Evolutionary conservation across 2,888 invertebrate species (phyloP).

Genomic region (Balanococcus diminutus): DNA sequence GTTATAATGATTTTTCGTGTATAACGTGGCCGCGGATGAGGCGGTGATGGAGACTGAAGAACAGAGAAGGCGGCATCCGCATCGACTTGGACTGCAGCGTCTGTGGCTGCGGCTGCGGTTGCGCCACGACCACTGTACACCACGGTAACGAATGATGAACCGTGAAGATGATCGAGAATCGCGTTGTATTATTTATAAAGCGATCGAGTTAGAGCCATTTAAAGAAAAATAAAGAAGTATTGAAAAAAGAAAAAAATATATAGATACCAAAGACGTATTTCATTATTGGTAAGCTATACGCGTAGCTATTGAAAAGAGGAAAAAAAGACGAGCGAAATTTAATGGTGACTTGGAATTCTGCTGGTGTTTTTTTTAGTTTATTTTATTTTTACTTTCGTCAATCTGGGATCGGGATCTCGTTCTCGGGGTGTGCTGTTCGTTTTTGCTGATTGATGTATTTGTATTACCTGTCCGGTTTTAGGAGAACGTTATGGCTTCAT

Average conservation of each 20-base stretch:
- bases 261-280: not conserved
- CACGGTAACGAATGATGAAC: slow-evolving; percentile 9
- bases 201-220: slow-evolving; percentile 33
- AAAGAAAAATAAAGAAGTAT: not conserved
- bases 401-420: no score
- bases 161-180: slow-evolving; percentile 34
- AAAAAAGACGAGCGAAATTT: not conserved
- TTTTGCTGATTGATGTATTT: slow-evolving; percentile 36
- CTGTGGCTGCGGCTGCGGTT: not conserved
- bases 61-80: not conserved
- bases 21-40: not conserved
- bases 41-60: not conserved
- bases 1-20: slow-evolving; percentile 27
- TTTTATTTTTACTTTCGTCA: not conserved
- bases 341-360: slow-evolving; percentile 13
- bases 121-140: not conserved
- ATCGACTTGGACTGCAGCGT: not conserved
- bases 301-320: not conserved
- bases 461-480: slow-evolving; percentile 41
- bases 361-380: not conserved
- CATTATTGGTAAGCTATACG: not conserved
- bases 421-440: not conserved
- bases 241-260: not conserved
- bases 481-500: slow-evolving; percentile 48
- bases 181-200: slow-evolving; percentile 31